Percentiles rank a stretch among this genome's conserved stretches.
Evolutionary conservation across 2,113 vertebrate species (phyloP).

Genomic region (Nymphicus hollandicus): DNA sequence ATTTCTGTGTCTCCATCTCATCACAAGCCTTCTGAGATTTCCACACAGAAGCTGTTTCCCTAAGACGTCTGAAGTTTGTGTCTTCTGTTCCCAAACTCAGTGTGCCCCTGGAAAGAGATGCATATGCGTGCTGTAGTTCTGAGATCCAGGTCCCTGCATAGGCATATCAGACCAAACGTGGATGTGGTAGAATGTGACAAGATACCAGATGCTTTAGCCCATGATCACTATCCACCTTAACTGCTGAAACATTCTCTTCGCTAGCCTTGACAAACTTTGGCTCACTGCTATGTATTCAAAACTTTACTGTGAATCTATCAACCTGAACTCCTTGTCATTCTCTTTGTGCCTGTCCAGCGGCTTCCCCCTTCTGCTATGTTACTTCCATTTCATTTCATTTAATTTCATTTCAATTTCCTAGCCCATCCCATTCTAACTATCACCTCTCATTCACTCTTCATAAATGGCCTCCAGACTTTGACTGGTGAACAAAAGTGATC

Average conservation of each 20-base stretch:
- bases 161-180: not conserved
- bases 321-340: not conserved
- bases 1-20: not conserved
- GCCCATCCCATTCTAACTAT: not conserved
- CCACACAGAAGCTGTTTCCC: not conserved
- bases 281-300: not conserved
- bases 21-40: not conserved
- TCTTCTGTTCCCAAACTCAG: not conserved
- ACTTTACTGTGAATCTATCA: not conserved
- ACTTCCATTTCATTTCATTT: not conserved
- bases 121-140: not conserved
- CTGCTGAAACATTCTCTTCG: not conserved
- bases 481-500: not conserved
- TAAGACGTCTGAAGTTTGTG: not conserved
- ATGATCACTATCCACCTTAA: not conserved
- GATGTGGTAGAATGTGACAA: not conserved
- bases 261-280: not conserved
- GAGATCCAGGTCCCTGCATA: not conserved
- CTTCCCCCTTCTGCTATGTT: not conserved
- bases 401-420: not conserved
- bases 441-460: not conserved
- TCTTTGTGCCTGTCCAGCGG: not conserved
- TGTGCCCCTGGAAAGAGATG: not conserved
- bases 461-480: not conserved
- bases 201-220: not conserved